Conservation (phyloP, 1,140 invertebrate genomes). For the Eumeta japonica region DNA sequence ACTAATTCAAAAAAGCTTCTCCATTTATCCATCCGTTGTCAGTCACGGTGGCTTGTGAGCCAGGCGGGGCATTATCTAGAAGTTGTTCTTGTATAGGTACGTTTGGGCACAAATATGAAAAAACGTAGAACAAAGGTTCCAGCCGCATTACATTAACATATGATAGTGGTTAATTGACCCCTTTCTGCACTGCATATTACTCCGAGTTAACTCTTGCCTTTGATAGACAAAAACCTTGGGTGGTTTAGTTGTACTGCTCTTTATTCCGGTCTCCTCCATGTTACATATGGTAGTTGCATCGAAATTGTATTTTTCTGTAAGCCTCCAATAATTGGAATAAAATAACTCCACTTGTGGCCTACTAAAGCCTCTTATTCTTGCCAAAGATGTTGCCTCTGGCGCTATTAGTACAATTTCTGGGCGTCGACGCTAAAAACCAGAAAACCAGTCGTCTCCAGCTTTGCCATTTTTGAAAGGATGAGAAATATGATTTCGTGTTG, state of each 20-base stretch:
- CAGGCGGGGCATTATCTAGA: constrained; percentile 8
- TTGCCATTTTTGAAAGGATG: constrained; percentile 20
- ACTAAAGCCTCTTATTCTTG: constrained; percentile 25
- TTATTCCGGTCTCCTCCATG: constrained; percentile 26
- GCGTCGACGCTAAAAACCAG: constrained; percentile 19
- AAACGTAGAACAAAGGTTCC: constrained; percentile 27
- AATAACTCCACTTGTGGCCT: constrained; percentile 20
- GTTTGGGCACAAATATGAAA: constrained; percentile 12
- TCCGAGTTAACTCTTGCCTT: constrained; percentile 19
- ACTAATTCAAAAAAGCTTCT: constrained; percentile 15
- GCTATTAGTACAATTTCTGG: constrained; percentile 17
- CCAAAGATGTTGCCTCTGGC: constrained; percentile 24
- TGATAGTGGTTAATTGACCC: constrained; percentile 24
- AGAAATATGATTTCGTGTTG: constrained; percentile 17
- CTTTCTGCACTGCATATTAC: too few species aligned
- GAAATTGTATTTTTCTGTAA: constrained; percentile 15
- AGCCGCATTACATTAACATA: constrained; percentile 24
- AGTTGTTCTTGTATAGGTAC: constrained; percentile 11
- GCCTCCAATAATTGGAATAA: constrained; percentile 14
- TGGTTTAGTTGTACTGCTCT: constrained; percentile 19
- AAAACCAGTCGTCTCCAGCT: constrained; percentile 24
- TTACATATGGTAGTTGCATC: constrained; percentile 18
- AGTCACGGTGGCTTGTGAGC: constrained; percentile 6
- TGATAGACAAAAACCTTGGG: constrained; percentile 20
- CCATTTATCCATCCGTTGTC: constrained; percentile 20